Evolutionary conservation across 1,140 invertebrate genomes (phyloP).

Genomic region (Arctopsyche grandis): DNA sequence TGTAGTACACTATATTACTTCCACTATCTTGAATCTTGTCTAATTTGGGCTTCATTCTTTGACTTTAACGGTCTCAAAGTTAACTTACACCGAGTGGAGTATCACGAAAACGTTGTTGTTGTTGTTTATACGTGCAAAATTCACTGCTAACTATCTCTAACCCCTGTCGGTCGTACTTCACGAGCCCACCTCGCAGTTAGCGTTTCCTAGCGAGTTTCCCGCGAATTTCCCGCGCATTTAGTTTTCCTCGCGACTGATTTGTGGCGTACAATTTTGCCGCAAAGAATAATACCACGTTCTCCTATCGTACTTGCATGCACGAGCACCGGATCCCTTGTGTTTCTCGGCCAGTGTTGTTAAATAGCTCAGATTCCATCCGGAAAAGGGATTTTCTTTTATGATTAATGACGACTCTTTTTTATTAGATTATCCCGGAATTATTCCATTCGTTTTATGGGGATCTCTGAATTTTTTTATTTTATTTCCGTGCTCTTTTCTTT

Average conservation of each 20-base stretch:
- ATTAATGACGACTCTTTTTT: conserved; percentile 22
- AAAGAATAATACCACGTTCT: background rate
- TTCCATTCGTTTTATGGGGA: background rate
- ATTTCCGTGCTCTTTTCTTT: too few relatives aligned
- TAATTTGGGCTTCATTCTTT: background rate
- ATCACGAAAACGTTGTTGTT: background rate
- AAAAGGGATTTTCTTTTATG: background rate
- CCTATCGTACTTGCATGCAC: background rate
- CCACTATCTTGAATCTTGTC: too few relatives aligned
- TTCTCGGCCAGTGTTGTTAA: background rate
- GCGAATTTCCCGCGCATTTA: conserved; percentile 10
- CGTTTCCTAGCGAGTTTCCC: background rate
- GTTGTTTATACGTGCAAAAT: background rate
- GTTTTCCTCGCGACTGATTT: conserved; percentile 20
- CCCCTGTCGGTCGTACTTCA: conserved; percentile 7
- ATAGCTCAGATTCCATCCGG: background rate
- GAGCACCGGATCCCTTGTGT: background rate
- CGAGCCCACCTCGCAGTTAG: background rate
- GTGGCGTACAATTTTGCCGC: background rate
- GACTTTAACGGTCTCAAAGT: background rate
- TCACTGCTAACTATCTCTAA: conserved; percentile 19
- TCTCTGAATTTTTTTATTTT: too few relatives aligned
- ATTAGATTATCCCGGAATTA: conserved; percentile 20
- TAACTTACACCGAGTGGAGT: background rate
- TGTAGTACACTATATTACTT: too few relatives aligned